A percentile compares a stretch with the other conserved stretches of the same genome.
phyloP scores from a whole-genome alignment of 2,113 vertebrate genomes.

The Osmerus mordax region DNA sequence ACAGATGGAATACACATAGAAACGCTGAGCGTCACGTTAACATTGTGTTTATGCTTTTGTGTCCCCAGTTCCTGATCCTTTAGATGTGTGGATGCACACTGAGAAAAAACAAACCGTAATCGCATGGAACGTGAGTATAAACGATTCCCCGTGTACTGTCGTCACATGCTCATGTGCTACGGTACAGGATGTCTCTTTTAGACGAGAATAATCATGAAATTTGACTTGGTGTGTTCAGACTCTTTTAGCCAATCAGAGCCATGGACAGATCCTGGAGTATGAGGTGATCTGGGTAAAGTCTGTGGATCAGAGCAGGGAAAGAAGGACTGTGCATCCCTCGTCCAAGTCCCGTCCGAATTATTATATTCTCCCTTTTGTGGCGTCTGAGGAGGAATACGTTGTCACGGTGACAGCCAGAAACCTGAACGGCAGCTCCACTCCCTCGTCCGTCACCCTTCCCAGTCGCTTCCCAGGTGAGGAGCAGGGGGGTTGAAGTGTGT shows the following conservation, averaged over 20 bases:
- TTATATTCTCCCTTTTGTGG: conserved; percentile 13
- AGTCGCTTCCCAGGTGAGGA: conserved; percentile 40
- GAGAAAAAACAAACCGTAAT: conserved; percentile 20
- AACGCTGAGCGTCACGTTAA: too few relatives aligned
- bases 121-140: conserved; percentile 62
- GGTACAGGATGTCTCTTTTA: background rate
- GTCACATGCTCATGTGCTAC: too few relatives aligned
- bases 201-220: background rate
- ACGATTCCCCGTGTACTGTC: background rate
- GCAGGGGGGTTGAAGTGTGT: too few relatives aligned
- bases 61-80: conserved; percentile 59
- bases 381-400: background rate
- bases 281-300: conserved; percentile 40
- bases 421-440: conserved; percentile 45
- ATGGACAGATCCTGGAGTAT: conserved; percentile 57
- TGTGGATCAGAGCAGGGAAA: background rate
- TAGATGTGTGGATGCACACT: conserved; percentile 64
- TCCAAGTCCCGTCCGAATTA: background rate
- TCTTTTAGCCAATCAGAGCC: conserved; percentile 46
- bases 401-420: conserved; percentile 58
- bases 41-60: background rate
- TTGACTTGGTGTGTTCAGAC: conserved; percentile 31
- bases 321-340: background rate
- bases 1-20: too few relatives aligned
- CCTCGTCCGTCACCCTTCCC: conserved; percentile 48